Evolutionary conservation across 1,140 invertebrate species (phyloP).

Genomic region (Armadillidium nasatum): DNA sequence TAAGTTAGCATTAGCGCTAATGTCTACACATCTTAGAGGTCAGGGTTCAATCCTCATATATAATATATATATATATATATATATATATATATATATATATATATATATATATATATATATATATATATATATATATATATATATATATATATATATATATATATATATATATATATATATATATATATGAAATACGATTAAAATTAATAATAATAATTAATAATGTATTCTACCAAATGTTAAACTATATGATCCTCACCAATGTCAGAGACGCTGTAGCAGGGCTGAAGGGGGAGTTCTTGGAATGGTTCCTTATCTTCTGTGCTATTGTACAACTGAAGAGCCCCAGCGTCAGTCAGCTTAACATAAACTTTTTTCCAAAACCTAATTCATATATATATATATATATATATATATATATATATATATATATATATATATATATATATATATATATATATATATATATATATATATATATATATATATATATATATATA

Average conservation of each 20-base stretch:
- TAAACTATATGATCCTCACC: constrained; percentile 48
- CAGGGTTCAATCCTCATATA: no score
- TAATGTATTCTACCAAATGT: no score
- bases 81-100: no score
- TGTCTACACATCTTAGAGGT: no score
- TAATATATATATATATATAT: no score
- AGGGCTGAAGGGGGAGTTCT: constrained; percentile 85
- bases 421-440: constrained; percentile 14
- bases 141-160: no score
- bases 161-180: no score
- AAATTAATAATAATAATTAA: no score
- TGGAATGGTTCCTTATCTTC: constrained; percentile 87
- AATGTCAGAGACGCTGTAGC: constrained; percentile 86
- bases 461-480: constrained; percentile 19
- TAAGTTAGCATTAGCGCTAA: no score
- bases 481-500: constrained; percentile 6
- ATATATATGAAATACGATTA: no score
- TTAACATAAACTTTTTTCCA: constrained; percentile 93
- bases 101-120: no score
- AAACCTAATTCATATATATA: constrained; percentile 58
- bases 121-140: no score
- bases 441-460: constrained; percentile 6
- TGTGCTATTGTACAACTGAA: constrained; percentile 77
- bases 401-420: constrained; percentile 11
- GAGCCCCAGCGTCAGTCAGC: constrained; percentile 73